Evolutionary conservation across 1,140 invertebrate species (phyloP).

Genomic region (Drosophila subobscura): DNA sequence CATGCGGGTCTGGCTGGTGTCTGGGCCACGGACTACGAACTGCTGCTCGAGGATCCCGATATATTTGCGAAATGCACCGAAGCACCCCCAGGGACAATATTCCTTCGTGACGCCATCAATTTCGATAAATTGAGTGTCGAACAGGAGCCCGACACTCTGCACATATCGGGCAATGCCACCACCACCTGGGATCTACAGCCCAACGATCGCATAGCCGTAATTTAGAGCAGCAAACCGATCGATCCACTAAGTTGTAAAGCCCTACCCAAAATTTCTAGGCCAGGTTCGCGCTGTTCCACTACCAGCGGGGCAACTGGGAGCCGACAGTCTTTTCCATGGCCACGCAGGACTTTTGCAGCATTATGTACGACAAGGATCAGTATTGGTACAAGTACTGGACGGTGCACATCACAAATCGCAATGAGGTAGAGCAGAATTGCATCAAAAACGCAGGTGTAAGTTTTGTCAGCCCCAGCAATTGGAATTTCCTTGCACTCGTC

Average conservation of each 20-base stretch:
- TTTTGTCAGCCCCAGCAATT: neutral
- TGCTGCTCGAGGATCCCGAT: slow-evolving; percentile 52
- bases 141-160: slow-evolving; percentile 28
- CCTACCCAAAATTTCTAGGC: slow-evolving; percentile 5
- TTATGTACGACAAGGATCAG: slow-evolving; percentile 57
- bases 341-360: slow-evolving; percentile 40
- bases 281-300: slow-evolving; percentile 15
- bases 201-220: slow-evolving; percentile 49
- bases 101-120: slow-evolving; percentile 17
- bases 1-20: neutral
- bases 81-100: slow-evolving; percentile 17
- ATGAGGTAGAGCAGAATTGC: slow-evolving; percentile 20
- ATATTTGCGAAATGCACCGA: slow-evolving; percentile 44
- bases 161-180: slow-evolving; percentile 26
- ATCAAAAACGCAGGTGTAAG: slow-evolving; percentile 49
- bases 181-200: slow-evolving; percentile 48
- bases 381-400: slow-evolving; percentile 65
- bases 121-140: slow-evolving; percentile 3
- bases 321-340: slow-evolving; percentile 48
- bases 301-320: slow-evolving; percentile 56
- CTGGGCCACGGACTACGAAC: slow-evolving; percentile 38
- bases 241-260: neutral
- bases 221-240: neutral
- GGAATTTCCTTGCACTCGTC: neutral
- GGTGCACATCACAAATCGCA: slow-evolving; percentile 8